These are phyloP conservation scores for Oryctolagus cuniculus DNA, from an alignment of 2,113 vertebrate species.

Conservation along the genomic window DNA sequence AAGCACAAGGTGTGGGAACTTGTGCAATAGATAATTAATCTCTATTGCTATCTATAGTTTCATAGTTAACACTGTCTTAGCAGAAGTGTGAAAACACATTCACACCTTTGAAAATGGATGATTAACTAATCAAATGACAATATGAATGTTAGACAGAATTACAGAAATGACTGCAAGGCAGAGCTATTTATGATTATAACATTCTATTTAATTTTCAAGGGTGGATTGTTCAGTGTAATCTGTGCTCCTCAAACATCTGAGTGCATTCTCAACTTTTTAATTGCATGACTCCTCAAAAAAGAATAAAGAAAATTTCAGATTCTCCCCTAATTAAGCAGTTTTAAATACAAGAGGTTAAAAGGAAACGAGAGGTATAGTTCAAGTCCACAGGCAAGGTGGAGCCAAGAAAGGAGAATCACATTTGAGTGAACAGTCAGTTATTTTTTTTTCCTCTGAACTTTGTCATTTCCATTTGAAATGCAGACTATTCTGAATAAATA, in stretches of 20 bases:
- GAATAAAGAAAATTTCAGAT: slow-evolving; percentile 53
- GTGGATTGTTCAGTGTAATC: slow-evolving; percentile 75
- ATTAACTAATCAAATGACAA: slow-evolving; percentile 92
- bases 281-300: slow-evolving; percentile 72
- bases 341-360: slow-evolving; percentile 49
- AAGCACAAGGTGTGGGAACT: slow-evolving; percentile 88
- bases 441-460: slow-evolving; percentile 8
- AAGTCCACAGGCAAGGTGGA: background rate
- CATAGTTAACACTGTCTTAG: slow-evolving; percentile 91
- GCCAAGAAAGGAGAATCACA: slow-evolving; percentile 37
- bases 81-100: slow-evolving; percentile 91
- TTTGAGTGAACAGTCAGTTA: slow-evolving; percentile 11
- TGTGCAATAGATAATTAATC: slow-evolving; percentile 91
- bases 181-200: slow-evolving; percentile 80
- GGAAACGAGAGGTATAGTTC: background rate
- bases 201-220: slow-evolving; percentile 77
- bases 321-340: slow-evolving; percentile 58
- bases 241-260: slow-evolving; percentile 67
- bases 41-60: slow-evolving; percentile 92
- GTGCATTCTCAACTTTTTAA: slow-evolving; percentile 80
- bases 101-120: slow-evolving; percentile 89
- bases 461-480: slow-evolving; percentile 45
- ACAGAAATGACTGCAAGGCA: slow-evolving; percentile 86
- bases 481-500: slow-evolving; percentile 24
- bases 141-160: slow-evolving; percentile 87